Base-by-base conservation (phyloP, 2,113 vertebrate genomes). In the Thalassarche chlororhynchos region DNA sequence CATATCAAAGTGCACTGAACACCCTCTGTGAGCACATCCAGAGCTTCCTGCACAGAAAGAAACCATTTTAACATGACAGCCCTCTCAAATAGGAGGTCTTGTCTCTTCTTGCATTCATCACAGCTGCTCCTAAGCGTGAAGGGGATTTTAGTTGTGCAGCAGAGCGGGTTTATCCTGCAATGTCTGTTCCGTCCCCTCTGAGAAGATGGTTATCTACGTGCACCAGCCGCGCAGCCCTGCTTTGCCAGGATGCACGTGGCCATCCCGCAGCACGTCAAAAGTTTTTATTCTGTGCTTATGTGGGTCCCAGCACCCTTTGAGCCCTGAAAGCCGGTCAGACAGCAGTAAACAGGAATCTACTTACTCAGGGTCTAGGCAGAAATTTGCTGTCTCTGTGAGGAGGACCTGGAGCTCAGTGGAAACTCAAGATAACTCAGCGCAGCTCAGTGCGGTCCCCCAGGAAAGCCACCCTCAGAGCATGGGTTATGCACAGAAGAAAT, bases 251-350 rank as follows among this genome's bases (percentile, higher is more conserved):
- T 2, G 4, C 26, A 3, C 0, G 2, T 44, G 47, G 57, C n/a
- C 55, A 26, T 20, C 26, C 52, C 1, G 1, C 34, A 29, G 72
- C 61, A 54, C 1, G 0, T 25, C 42, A 4, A 1, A 1, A 28
- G 47, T 21, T 28, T 81, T 40, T n/a, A 24, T n/a, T 51, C 51
- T 19, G 12, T 13, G 21, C 17, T 34, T 23, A 7, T 1, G 1
- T 10, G 38, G 62, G 51, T 72, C 18, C 29, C 38, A 25, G 44
- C 29, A 68, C 31, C 32, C 51, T 12, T 5, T 6, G 23, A 70
- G 61, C 6, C 2, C 49, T 1, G 4, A 16, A 17, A 51, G 46
- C 1, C 17, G 26, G 52, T 65, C 42, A 54, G 44, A 14, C 18
- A 51, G 58, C 51, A 87, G 60, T 29, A 4, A 52, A 64, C 11